phyloP scores from a whole-genome alignment of 30 jellyfish, hydroid and myxozoan species.

The Catostylus mosaicus region DNA sequence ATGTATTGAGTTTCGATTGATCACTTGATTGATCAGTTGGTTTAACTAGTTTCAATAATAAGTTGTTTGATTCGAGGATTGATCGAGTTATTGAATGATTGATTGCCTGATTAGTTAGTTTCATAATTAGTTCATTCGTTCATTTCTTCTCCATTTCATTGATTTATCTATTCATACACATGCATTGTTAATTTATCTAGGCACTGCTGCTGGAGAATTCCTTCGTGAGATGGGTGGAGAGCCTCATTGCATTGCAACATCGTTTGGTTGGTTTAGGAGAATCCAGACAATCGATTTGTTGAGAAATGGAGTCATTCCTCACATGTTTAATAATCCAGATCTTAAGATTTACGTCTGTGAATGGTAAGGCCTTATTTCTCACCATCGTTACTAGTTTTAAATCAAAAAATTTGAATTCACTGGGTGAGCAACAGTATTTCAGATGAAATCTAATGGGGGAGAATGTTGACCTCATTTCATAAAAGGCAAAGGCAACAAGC shows the following conservation, averaged over 20 bases:
- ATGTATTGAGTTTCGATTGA: neutral
- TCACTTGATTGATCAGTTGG: neutral
- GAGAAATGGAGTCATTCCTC: slow-evolving; percentile 49
- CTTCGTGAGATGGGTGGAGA: slow-evolving; percentile 23
- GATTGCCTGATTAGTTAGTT: no score
- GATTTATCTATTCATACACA: no score
- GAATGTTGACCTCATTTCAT: no score
- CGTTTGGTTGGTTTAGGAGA: slow-evolving; percentile 42
- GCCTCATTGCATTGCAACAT: slow-evolving; percentile 50
- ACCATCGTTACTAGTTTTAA: no score
- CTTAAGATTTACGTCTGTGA: slow-evolving; percentile 54
- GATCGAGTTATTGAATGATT: neutral
- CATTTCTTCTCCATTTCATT: neutral
- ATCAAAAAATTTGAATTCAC: no score
- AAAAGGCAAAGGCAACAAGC: no score
- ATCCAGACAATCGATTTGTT: slow-evolving; percentile 30
- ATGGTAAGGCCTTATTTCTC: no score
- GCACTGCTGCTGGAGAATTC: slow-evolving; percentile 39
- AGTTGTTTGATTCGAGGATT: neutral
- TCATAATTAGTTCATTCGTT: neutral
- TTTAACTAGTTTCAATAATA: neutral
- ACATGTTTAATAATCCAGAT: slow-evolving; percentile 26
- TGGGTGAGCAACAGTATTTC: no score
- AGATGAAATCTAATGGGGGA: no score
- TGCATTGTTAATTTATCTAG: no score